Percentiles rank a stretch among this genome's conserved stretches.
Evolutionary conservation across 2,797 vertebrate species (phyloP).

Genomic region (Chelon labrosus): DNA sequence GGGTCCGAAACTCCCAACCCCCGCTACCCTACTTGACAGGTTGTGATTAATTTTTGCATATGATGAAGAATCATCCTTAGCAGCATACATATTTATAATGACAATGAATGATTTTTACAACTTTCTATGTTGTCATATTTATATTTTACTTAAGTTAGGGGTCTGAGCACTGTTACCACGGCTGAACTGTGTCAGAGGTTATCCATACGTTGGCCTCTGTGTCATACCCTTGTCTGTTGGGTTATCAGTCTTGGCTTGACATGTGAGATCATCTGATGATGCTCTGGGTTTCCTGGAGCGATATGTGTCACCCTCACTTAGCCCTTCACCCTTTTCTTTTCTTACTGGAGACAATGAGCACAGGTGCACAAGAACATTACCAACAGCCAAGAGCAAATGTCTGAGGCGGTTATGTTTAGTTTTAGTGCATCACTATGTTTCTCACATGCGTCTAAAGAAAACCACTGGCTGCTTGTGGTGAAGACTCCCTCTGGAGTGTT

Average conservation of each 20-base stretch:
- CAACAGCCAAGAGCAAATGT: neutral
- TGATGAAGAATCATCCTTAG: neutral
- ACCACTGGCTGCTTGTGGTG: neutral
- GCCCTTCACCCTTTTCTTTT: neutral
- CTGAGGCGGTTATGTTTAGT: constrained; percentile 1
- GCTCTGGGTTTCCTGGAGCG: constrained; percentile 20
- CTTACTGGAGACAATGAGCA: constrained; percentile 17
- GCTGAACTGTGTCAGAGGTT: constrained; percentile 4
- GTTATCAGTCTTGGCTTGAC: constrained; percentile 15
- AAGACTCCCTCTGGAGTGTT: neutral
- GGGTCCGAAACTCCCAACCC: no score
- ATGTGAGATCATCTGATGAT: neutral
- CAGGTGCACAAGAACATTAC: neutral
- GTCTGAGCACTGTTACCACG: no score
- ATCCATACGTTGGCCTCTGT: neutral
- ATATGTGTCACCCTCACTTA: constrained; percentile 33
- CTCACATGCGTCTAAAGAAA: neutral
- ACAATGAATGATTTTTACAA: no score
- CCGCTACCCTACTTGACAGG: accelerated
- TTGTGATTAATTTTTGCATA: no score
- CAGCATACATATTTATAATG: no score
- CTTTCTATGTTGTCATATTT: neutral
- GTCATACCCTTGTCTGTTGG: neutral
- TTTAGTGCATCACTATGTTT: neutral
- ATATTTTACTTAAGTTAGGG: neutral